Conservation (phyloP, 1,140 invertebrate species). For the Drosophila arizonae region DNA sequence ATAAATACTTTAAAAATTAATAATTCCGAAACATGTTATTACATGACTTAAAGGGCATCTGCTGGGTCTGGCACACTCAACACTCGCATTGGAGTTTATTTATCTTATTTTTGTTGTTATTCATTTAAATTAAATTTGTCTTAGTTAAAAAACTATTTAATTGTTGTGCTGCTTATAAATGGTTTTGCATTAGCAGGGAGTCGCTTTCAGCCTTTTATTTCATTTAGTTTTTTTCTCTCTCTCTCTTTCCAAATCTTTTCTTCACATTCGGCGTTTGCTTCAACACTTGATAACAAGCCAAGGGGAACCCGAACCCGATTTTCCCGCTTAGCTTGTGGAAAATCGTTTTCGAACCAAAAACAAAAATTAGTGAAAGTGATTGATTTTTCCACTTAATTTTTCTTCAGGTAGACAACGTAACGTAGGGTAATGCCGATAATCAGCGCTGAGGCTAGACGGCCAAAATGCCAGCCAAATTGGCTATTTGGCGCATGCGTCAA, state of each 20-base stretch:
- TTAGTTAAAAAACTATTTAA: constrained; percentile 56
- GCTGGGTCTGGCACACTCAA: not conserved
- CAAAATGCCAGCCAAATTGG: constrained; percentile 52
- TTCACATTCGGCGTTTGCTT: constrained; percentile 54
- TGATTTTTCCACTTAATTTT: constrained; percentile 75
- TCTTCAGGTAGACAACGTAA: constrained; percentile 51
- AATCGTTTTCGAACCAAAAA: constrained; percentile 57
- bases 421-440: constrained; percentile 69
- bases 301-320: constrained; percentile 38
- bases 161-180: constrained; percentile 55
- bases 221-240: not conserved
- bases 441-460: constrained; percentile 36
- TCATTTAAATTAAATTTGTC: constrained; percentile 68
- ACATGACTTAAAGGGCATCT: not conserved
- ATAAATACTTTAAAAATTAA: too few species aligned
- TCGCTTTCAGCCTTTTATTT: constrained; percentile 22
- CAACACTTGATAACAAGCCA: constrained; percentile 73
- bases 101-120: constrained; percentile 38
- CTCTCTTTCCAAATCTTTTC: constrained; percentile 10
- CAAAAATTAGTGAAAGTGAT: constrained; percentile 78
- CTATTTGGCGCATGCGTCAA: constrained; percentile 71
- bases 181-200: constrained; percentile 52
- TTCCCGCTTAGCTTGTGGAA: constrained; percentile 58
- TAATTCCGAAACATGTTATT: too few species aligned
- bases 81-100: not conserved